Percentiles rank a stretch among this genome's conserved stretches.
Evolutionary conservation across 1,140 invertebrate genomes (phyloP).

Genomic region (Diorhabda sublineata): DNA sequence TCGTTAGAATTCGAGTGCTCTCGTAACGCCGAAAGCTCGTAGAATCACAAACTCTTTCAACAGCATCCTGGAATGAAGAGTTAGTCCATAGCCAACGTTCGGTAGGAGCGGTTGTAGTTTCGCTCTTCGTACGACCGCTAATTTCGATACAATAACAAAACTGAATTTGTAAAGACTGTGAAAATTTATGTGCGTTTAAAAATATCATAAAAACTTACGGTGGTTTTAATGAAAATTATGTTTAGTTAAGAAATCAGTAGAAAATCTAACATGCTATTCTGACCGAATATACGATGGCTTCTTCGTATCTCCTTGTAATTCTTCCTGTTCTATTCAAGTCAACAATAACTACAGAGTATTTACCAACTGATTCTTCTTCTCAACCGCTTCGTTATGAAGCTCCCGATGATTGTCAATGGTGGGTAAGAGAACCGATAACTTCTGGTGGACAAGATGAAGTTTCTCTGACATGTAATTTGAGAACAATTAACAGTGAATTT

Average conservation of each 20-base stretch:
- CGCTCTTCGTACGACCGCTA: background rate
- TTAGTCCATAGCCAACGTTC: constrained; percentile 22
- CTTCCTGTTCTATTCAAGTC: constrained; percentile 37
- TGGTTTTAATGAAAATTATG: too few species aligned
- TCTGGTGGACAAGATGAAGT: constrained; percentile 61
- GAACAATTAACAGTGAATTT: constrained; percentile 76
- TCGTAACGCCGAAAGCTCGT: constrained; percentile 29
- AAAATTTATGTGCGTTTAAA: too few species aligned
- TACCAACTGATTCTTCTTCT: constrained; percentile 51
- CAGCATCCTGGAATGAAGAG: constrained; percentile 28
- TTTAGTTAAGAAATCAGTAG: too few species aligned
- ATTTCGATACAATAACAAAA: background rate
- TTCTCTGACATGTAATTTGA: constrained; percentile 70
- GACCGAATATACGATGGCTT: constrained; percentile 11
- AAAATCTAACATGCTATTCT: constrained; percentile 3
- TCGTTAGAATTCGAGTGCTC: constrained; percentile 28
- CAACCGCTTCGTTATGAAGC: constrained; percentile 68
- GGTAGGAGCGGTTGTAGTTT: constrained; percentile 4
- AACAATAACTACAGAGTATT: constrained; percentile 46
- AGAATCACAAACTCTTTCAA: constrained; percentile 25
- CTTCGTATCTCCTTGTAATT: constrained; percentile 28
- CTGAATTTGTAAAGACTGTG: background rate
- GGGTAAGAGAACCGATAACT: constrained; percentile 53
- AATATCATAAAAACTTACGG: too few species aligned
- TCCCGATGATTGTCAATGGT: constrained; percentile 78